Evolutionary conservation across 2,797 vertebrate species (phyloP).

Genomic region (Distichodus sexfasciatus): DNA sequence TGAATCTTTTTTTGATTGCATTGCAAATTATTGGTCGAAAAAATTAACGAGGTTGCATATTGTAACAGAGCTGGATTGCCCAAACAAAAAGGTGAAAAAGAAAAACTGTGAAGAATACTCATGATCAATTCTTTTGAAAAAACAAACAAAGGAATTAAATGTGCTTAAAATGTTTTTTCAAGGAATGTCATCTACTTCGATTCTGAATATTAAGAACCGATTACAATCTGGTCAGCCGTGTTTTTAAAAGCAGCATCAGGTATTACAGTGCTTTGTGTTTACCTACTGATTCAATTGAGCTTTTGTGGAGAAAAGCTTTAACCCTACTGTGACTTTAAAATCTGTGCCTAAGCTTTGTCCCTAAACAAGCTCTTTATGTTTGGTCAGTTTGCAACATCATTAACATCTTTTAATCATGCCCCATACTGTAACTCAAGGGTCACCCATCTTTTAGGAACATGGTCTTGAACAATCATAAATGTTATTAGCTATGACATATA

Average conservation of each 20-base stretch:
- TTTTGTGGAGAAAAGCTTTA: slow-evolving; percentile 20
- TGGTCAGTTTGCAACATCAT: slow-evolving; percentile 10
- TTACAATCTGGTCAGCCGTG: neutral
- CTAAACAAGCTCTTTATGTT: neutral
- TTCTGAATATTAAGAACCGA: neutral
- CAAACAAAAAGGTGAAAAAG: neutral
- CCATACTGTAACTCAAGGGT: slow-evolving; percentile 51
- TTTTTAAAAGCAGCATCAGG: neutral
- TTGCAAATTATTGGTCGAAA: neutral
- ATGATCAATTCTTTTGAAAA: slow-evolving; percentile 8
- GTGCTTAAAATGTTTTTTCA: neutral
- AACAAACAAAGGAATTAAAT: neutral
- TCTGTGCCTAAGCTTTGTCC: neutral
- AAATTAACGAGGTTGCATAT: neutral
- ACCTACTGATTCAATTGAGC: neutral
- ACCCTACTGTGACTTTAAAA: neutral
- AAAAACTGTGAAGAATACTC: slow-evolving; percentile 22
- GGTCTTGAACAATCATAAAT: slow-evolving; percentile 26
- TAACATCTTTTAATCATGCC: slow-evolving; percentile 1
- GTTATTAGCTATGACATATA: neutral
- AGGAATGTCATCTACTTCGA: neutral
- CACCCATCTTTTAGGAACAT: slow-evolving; percentile 46
- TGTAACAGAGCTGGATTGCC: neutral
- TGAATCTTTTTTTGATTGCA: neutral
- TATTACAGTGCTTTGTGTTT: neutral